Evolutionary conservation across 2,113 vertebrate species (phyloP), one percentile per base, ranked within the genome.

Genomic region (Mionectes macconnelli): DNA sequence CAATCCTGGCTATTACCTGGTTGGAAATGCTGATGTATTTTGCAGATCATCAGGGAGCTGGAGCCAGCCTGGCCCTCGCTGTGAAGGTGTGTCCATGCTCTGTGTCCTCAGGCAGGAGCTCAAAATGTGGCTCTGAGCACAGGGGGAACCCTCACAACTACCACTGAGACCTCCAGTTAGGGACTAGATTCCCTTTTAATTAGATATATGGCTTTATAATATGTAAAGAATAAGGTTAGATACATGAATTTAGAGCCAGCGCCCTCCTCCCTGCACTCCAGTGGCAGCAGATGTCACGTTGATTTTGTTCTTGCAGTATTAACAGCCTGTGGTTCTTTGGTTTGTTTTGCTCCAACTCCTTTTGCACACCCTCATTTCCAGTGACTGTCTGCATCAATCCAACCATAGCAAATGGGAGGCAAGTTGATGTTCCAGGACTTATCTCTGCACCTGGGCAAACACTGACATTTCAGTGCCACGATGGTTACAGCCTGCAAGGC

Each of bases 11-110:
- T 94, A 97, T 85, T 50, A 35, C 67, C 40, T 97, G 44, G 39
- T 95, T 0, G 97, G 98, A 25, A 81, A 62, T 0, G 10, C 31
- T 3, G 3, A 5, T 0, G 75, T 55, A 37, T 55, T 21, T 1
- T 97, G 96, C 39, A 59, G 5, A 86, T 72, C 47, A 0, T 73
- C 96, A 18, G 95, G 96, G 52, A 77, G 37, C 31, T 98, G 98
- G 98, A 90, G 92, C 78, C 97, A 25, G 10, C 81, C 94, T 0
- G 1, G 4, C 0, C 92, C 96, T 28, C 72, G 59, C 75, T 96
- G 96, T 30, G 83, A 75, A 90, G 89, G 96, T 97, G 56, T 0
- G 90, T 44, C 39, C 2, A 19, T 25, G 87, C 10, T 39, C 35
- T 31, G 62, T 45, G 11, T n/a, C 72, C 18, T 4, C 1, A 1